These are phyloP conservation scores for Nemotelus nigrinus DNA, from an alignment of 2,888 invertebrate genomes.

Conservation along the genomic window DNA sequence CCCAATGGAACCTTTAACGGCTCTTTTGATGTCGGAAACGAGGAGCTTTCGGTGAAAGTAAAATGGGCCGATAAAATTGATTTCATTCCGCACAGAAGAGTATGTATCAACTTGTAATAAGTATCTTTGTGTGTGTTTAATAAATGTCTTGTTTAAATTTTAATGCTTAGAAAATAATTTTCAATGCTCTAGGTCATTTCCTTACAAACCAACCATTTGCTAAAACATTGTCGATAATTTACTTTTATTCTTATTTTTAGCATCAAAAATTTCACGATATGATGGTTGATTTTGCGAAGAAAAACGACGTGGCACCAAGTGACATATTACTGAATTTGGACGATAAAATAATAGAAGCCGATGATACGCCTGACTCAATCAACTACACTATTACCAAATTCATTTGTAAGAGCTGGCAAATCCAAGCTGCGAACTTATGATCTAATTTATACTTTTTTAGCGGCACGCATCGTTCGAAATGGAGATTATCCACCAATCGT, in stretches of 20 bases:
- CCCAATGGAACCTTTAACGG: not conserved
- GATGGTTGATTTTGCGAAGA: constrained; percentile 57
- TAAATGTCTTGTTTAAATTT: too few species aligned
- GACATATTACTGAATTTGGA: constrained; percentile 57
- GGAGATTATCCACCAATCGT: not conserved
- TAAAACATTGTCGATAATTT: too few species aligned
- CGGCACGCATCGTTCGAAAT: constrained; percentile 16
- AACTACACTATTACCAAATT: constrained; percentile 57
- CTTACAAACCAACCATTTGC: too few species aligned
- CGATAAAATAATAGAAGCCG: constrained; percentile 54
- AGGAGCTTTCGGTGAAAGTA: constrained; percentile 54
- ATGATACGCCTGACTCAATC: constrained; percentile 59
- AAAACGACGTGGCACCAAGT: constrained; percentile 54
- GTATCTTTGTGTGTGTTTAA: too few species aligned
- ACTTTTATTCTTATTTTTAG: constrained; percentile 20
- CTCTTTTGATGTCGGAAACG: constrained; percentile 58
- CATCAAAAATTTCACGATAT: constrained; percentile 59
- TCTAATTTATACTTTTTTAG: constrained; percentile 13
- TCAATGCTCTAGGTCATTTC: too few species aligned
- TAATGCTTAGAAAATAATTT: too few species aligned
- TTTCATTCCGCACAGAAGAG: constrained; percentile 56
- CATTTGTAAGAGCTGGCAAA: constrained; percentile 55
- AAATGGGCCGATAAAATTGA: constrained; percentile 59
- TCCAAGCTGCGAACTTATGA: constrained; percentile 1
- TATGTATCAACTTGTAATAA: not conserved